Evolutionary conservation across 1,140 invertebrate species (phyloP).

Genomic region (Meloidogyne hapla): DNA sequence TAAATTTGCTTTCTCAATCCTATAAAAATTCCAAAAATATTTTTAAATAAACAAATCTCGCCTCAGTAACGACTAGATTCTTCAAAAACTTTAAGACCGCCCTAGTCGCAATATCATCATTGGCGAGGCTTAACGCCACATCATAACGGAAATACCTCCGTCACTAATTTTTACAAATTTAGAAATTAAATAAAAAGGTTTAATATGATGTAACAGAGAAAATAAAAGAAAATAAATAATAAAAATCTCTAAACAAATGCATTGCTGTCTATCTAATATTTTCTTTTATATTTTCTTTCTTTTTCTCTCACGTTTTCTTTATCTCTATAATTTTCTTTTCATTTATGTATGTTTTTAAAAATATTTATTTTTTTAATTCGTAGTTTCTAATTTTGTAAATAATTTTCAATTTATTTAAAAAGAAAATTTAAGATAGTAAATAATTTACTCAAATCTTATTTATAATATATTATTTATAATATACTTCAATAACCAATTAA

Average conservation of each 20-base stretch:
- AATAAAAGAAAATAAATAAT: neutral
- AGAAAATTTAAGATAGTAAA: no score
- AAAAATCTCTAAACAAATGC: neutral
- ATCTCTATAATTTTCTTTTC: no score
- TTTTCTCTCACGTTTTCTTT: neutral
- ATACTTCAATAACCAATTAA: no score
- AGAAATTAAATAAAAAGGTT: neutral
- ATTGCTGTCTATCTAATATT: neutral
- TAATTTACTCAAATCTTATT: no score
- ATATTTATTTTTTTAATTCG: no score
- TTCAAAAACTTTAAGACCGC: neutral
- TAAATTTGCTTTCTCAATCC: no score
- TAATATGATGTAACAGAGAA: neutral
- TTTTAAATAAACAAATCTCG: neutral
- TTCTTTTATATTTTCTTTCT: neutral
- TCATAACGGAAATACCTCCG: neutral
- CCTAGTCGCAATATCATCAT: constrained; percentile 1
- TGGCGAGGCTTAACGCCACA: neutral
- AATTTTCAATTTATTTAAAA: no score
- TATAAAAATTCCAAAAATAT: no score
- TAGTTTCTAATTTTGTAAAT: no score
- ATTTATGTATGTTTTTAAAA: no score
- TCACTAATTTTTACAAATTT: no score
- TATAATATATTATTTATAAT: no score
- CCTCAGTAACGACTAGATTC: neutral